Percentiles rank a stretch among this genome's conserved stretches.
These are phyloP conservation scores for Oligia latruncula DNA, from an alignment of 2,888 invertebrate genomes.

Conservation along the genomic window DNA sequence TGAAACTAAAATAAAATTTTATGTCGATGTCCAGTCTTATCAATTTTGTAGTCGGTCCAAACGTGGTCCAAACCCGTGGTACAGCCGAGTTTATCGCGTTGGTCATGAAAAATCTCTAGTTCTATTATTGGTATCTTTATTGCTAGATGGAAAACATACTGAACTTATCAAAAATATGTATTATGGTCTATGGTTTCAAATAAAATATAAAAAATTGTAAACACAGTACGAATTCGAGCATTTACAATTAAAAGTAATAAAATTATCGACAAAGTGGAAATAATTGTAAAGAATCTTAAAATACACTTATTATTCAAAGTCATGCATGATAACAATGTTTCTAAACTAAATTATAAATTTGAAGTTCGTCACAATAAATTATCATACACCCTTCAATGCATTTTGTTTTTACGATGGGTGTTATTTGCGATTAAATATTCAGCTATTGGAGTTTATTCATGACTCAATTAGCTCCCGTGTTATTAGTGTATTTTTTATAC, in stretches of 20 bases:
- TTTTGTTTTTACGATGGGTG: neutral
- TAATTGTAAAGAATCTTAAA: neutral
- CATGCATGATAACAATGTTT: neutral
- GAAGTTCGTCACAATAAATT: neutral
- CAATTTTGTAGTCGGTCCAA: neutral
- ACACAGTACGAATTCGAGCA: neutral
- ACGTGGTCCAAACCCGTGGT: too few relatives aligned
- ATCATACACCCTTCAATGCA: neutral
- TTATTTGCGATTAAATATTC: neutral
- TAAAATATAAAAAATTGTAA: neutral
- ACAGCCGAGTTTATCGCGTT: neutral
- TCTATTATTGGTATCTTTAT: neutral
- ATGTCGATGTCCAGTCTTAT: neutral
- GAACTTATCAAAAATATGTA: neutral
- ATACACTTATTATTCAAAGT: neutral
- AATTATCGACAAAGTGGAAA: neutral
- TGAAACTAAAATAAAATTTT: constrained; percentile 3
- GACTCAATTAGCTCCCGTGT: neutral
- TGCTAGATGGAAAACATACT: neutral
- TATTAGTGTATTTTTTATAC: neutral
- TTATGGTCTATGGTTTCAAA: neutral
- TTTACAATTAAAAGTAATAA: neutral
- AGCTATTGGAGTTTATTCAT: neutral
- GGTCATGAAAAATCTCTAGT: neutral
- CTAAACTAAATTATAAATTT: neutral